Conservation (phyloP, 2,888 invertebrate species). For the Bruchidius siliquastri region DNA sequence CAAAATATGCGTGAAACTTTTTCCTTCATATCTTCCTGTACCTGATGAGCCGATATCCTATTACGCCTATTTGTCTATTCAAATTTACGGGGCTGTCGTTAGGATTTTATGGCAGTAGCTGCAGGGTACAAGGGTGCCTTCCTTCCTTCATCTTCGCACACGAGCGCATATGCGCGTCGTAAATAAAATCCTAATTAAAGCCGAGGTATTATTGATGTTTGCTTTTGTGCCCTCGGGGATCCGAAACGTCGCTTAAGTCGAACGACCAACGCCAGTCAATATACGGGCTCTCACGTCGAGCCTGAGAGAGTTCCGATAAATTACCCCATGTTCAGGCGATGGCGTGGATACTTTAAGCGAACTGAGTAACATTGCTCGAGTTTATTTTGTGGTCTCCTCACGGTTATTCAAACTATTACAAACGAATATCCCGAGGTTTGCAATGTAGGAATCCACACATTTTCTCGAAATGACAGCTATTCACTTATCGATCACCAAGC, state of each 20-base stretch:
- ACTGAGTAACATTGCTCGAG: neutral
- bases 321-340: neutral
- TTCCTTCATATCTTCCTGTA: too few relatives aligned
- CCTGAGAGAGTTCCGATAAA: neutral
- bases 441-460: too few relatives aligned
- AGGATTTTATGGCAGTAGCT: neutral
- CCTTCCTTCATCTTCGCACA: neutral
- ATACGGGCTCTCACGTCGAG: neutral
- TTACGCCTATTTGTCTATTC: too few relatives aligned
- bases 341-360: neutral
- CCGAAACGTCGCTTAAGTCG: neutral
- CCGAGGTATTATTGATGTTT: neutral
- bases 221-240: neutral
- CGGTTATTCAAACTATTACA: too few relatives aligned
- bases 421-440: too few relatives aligned
- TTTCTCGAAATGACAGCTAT: too few relatives aligned
- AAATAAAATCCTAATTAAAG: neutral
- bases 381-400: neutral
- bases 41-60: too few relatives aligned
- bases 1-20: too few relatives aligned
- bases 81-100: neutral
- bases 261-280: neutral
- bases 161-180: neutral
- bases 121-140: neutral
- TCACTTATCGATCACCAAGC: too few relatives aligned